Evolutionary conservation across 2,888 invertebrate genomes (phyloP).

Genomic region (Cerastoderma edule): DNA sequence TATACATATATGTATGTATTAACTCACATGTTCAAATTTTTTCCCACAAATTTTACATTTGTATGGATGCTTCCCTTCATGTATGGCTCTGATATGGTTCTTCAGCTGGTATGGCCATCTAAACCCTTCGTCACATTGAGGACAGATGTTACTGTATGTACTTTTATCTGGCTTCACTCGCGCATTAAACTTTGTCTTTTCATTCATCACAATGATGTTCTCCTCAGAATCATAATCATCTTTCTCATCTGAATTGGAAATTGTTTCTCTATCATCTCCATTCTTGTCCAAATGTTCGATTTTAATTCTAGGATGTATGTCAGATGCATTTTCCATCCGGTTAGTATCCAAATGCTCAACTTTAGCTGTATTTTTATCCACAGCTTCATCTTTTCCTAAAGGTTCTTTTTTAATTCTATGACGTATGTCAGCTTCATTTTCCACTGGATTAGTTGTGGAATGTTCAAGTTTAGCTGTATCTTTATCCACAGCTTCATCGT

Average conservation of each 20-base stretch:
- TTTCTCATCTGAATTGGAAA: too few species aligned
- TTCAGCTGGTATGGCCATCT: constrained; percentile 49
- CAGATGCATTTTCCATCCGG: too few species aligned
- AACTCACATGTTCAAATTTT: constrained; percentile 49
- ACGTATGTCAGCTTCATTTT: too few species aligned
- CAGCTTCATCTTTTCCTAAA: too few species aligned
- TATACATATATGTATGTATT: too few species aligned
- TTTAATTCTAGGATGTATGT: too few species aligned
- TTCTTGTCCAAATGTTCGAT: not conserved
- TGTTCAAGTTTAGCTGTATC: too few species aligned
- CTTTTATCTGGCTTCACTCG: constrained; percentile 37
- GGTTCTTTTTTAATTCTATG: too few species aligned
- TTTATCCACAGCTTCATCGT: too few species aligned
- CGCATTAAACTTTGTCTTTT: constrained; percentile 31
- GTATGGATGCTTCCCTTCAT: constrained; percentile 46
- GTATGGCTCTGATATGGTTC: constrained; percentile 35
- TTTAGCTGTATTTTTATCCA: too few species aligned
- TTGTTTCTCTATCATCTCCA: not conserved
- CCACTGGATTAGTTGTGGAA: too few species aligned
- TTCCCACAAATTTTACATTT: constrained; percentile 41
- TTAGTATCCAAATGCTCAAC: too few species aligned
- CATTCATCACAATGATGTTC: constrained; percentile 40
- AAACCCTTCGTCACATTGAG: constrained; percentile 33
- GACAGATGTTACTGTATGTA: constrained; percentile 29
- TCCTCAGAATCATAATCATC: constrained; percentile 22